Conservation (phyloP, 2,888 invertebrate species). For the Punctoribates punctum region DNA sequence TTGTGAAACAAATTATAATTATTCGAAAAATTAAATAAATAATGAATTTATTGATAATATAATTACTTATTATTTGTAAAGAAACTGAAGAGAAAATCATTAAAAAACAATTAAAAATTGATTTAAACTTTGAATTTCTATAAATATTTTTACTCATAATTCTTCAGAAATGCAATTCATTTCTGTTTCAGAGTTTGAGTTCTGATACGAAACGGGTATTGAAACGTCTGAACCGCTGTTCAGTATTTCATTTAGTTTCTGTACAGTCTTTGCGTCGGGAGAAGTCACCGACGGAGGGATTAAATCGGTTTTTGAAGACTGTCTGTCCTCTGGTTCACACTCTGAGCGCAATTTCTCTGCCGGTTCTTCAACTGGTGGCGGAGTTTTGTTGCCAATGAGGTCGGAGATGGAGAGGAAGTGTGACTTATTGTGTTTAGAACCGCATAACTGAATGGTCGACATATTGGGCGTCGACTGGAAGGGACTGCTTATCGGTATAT, state of each 20-base stretch:
- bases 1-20: constrained; percentile 3
- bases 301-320: not conserved
- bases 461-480: constrained; percentile 21
- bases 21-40: not conserved
- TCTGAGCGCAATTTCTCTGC: not conserved
- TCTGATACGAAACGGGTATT: not conserved
- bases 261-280: not conserved
- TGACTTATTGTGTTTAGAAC: constrained; percentile 18
- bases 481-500: not conserved
- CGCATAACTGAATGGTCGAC: constrained; percentile 20
- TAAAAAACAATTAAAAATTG: not conserved
- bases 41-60: not conserved
- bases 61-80: not conserved
- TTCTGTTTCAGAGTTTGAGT: not conserved
- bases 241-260: not conserved
- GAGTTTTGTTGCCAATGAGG: not conserved
- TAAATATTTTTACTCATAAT: not conserved
- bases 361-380: not conserved
- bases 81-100: not conserved
- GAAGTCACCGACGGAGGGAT: not conserved
- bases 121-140: not conserved
- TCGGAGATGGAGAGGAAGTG: not conserved
- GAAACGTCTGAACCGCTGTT: not conserved
- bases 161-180: not conserved
- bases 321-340: not conserved